Evolutionary conservation across 2,797 vertebrate genomes (phyloP), one percentile per base, ranked within the genome.

Genomic region (Sciurus vulgaris): DNA sequence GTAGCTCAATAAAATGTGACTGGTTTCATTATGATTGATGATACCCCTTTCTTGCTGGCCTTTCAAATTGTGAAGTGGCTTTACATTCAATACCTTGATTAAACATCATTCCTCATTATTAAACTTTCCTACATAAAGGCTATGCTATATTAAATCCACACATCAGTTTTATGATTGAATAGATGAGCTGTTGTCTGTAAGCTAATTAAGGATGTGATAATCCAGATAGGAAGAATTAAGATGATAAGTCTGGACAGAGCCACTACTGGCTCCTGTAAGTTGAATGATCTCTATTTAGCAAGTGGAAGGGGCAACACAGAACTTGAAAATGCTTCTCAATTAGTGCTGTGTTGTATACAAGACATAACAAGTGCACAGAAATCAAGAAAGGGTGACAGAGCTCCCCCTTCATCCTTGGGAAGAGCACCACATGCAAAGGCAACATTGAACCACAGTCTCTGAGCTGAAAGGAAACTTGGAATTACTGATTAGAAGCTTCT

Each of bases 11-110:
- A 78, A 93, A 61, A 41, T 35, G 20, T 54, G 89, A 90, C 51
- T 83, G 41, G 92, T 82, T 38, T 78, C 92, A 41, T 91, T 49
- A 24, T 86, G 78, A 79, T 65, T 76, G 51, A 83, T 56, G 18
- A n/a, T 63, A 24, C 17, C 20, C 49, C n/a, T 93, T 88, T 33
- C n/a, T 49, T 86, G 44, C 14, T 54, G 67, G 67, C 44, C 67
- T 97, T 96, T 82, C 77, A 86, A 51, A 90, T 59, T 87, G 54
- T 79, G 30, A 87, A 87, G n/a, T 51, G 24, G 22, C 15, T 38
- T 78, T 28, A 47, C 15, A 1, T 77, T 76, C 20, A 67, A 24
- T 28, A n/a, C 0, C 3, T 65, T 94, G 44, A 84, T 85, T 61
- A 87, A 79, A 69, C 9, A 82, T 7, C 17, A 72, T 79, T 81